A percentile compares a stretch with the other conserved stretches of the same genome.
These are phyloP conservation scores for Acanthis flammea DNA, from an alignment of 2,797 vertebrate genomes.

Conservation along the genomic window DNA sequence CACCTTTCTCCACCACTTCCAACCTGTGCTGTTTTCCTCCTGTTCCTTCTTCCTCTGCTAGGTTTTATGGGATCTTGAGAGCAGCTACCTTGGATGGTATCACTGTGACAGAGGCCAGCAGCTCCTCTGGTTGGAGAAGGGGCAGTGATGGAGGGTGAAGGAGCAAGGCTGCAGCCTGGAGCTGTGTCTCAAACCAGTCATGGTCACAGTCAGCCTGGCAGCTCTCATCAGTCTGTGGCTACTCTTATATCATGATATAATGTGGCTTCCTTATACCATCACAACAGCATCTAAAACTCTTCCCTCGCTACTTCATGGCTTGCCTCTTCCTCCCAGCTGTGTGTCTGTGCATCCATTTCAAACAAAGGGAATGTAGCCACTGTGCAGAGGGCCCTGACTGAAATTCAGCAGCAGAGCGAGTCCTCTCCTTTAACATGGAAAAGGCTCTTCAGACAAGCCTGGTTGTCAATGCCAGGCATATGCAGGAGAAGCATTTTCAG, in stretches of 20 bases:
- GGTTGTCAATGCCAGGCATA: neutral
- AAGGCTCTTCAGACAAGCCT: neutral
- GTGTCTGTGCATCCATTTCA: neutral
- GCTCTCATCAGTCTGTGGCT: neutral
- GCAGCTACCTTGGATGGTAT: neutral
- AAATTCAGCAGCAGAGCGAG: neutral
- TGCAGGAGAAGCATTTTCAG: neutral
- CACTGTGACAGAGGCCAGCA: neutral
- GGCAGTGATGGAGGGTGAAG: neutral
- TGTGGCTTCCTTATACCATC: neutral
- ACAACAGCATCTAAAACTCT: neutral
- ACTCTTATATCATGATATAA: neutral
- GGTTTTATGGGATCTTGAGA: neutral
- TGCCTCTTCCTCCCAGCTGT: neutral
- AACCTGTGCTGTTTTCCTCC: neutral
- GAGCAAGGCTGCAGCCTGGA: neutral
- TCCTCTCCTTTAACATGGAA: neutral
- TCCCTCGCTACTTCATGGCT: neutral
- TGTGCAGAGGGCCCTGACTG: rapidly evolving
- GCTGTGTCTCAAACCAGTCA: rapidly evolving
- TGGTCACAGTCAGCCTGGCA: neutral
- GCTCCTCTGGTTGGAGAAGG: neutral
- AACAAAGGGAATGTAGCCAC: neutral
- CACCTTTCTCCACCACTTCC: neutral
- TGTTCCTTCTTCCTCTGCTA: neutral